Evolutionary conservation across 2,888 invertebrate genomes (phyloP).

Genomic region (Cheilosia vernalis): DNA sequence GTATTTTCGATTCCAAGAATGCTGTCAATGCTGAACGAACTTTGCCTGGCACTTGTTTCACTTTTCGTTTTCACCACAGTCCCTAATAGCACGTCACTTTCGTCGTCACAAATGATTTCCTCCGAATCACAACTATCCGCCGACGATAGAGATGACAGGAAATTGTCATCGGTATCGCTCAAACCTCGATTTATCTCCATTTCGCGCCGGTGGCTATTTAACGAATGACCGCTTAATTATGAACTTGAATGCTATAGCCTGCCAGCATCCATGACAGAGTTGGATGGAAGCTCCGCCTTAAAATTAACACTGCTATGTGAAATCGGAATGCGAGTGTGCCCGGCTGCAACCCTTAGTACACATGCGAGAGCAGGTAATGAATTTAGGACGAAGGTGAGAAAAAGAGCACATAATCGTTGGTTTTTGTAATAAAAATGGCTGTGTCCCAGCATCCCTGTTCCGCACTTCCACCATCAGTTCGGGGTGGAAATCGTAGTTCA

Average conservation of each 20-base stretch:
- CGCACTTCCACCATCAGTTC: not conserved
- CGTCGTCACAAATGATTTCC: conserved; percentile 76
- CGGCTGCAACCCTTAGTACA: conserved; percentile 51
- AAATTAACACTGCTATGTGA: conserved; percentile 76
- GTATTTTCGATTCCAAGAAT: conserved; percentile 77
- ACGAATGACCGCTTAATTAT: conserved; percentile 72
- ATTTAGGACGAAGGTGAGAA: conserved; percentile 61
- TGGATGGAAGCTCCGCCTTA: conserved; percentile 78
- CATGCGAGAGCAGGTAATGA: conserved; percentile 57
- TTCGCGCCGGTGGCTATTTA: conserved; percentile 50
- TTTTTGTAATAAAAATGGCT: conserved; percentile 58
- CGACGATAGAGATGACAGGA: conserved; percentile 54
- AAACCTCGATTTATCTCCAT: conserved; percentile 59
- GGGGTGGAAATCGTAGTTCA: conserved; percentile 42
- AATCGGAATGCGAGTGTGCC: conserved; percentile 16
- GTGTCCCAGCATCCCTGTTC: conserved; percentile 55
- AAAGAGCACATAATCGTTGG: conserved; percentile 47
- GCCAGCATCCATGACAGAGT: conserved; percentile 40
- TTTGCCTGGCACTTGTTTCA: conserved; percentile 65
- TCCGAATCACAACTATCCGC: conserved; percentile 75
- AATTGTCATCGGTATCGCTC: conserved; percentile 58
- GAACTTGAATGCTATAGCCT: conserved; percentile 10
- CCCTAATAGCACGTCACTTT: conserved; percentile 47
- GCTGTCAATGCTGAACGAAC: conserved; percentile 79
- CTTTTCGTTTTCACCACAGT: conserved; percentile 38